Conservation (phyloP, 2,888 invertebrate species). For the Aradus depressus region DNA sequence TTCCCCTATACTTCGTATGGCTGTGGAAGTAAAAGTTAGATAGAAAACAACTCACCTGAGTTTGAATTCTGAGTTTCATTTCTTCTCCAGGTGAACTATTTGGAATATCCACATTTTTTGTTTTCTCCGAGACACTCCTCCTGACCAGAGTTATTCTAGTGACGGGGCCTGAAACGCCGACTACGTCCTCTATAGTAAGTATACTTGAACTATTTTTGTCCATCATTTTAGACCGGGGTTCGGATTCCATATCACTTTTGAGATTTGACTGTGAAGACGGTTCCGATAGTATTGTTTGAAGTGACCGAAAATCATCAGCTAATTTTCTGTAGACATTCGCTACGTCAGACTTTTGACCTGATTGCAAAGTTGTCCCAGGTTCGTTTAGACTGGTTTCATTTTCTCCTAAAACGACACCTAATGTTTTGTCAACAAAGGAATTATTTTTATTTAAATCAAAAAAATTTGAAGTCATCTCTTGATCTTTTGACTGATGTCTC, state of each 20-base stretch:
- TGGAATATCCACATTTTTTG: not conserved
- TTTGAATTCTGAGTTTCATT: constrained; percentile 2
- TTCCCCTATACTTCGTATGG: too few relatives aligned
- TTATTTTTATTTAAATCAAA: too few relatives aligned
- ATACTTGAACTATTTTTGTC: not conserved
- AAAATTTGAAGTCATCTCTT: too few relatives aligned
- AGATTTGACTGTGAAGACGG: not conserved
- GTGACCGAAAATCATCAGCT: constrained; percentile 3
- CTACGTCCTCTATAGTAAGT: constrained; percentile 3
- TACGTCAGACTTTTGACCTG: too few relatives aligned
- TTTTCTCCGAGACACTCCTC: constrained; percentile 1
- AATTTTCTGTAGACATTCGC: constrained; percentile 5
- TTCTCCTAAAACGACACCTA: too few relatives aligned
- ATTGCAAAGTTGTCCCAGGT: too few relatives aligned
- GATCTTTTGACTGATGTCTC: too few relatives aligned
- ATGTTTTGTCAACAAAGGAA: too few relatives aligned
- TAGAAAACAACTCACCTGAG: not conserved
- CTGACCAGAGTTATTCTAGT: constrained; percentile 9
- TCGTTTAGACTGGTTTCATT: too few relatives aligned
- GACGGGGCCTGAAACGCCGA: constrained; percentile 1
- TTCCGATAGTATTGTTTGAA: not conserved
- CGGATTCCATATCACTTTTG: not conserved
- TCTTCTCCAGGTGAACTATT: not conserved
- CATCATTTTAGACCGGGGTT: not conserved
- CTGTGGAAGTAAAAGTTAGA: too few relatives aligned